Evolutionary conservation across 2,888 invertebrate species (phyloP).

Genomic region (Congeria kusceri): DNA sequence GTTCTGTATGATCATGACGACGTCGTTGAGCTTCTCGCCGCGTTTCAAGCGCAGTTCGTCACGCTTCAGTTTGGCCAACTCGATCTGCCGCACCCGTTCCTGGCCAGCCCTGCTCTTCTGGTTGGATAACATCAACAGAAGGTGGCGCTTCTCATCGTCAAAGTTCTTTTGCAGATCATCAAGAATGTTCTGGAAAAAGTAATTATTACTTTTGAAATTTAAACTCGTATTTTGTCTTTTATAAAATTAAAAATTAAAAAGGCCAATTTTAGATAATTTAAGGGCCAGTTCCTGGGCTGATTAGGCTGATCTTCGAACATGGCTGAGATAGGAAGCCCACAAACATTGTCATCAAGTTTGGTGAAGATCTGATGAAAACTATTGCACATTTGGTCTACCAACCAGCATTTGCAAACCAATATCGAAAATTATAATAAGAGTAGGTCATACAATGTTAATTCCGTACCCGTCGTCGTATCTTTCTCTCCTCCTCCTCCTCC

Average conservation of each 20-base stretch:
- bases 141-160: slow-evolving; percentile 77
- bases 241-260: not conserved
- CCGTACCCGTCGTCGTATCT: slow-evolving; percentile 63
- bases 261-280: too few species aligned
- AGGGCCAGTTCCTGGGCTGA: too few species aligned
- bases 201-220: not conserved
- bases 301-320: too few species aligned
- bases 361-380: too few species aligned
- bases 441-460: too few species aligned
- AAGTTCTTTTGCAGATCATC: slow-evolving; percentile 75
- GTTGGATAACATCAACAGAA: slow-evolving; percentile 70
- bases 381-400: too few species aligned
- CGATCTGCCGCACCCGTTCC: slow-evolving; percentile 75
- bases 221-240: too few species aligned
- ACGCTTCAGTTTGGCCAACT: slow-evolving; percentile 74
- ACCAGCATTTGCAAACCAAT: too few species aligned
- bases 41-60: slow-evolving; percentile 72
- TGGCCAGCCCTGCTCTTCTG: slow-evolving; percentile 68
- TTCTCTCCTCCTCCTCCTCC: slow-evolving; percentile 66
- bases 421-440: too few species aligned
- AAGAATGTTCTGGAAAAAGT: slow-evolving; percentile 75
- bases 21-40: slow-evolving; percentile 79
- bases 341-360: too few species aligned
- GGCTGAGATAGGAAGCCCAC: too few species aligned
- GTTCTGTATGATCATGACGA: slow-evolving; percentile 71